A percentile compares a stretch with the other conserved stretches of the same genome.
Evolutionary conservation across 2,113 vertebrate genomes (phyloP).

Genomic region (Labeo rohita): DNA sequence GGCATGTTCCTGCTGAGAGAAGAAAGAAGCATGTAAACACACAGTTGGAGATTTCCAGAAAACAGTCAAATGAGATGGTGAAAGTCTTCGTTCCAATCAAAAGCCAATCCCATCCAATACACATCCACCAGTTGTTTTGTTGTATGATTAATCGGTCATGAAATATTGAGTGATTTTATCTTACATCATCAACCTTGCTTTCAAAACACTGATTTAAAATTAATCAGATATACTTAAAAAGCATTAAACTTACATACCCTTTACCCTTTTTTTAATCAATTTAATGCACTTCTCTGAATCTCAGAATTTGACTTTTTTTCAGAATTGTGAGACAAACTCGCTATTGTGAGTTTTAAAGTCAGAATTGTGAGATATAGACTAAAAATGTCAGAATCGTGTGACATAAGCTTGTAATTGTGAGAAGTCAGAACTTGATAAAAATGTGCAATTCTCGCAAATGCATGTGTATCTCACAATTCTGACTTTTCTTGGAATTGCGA

Average conservation of each 20-base stretch:
- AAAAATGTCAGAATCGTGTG: no score
- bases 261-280: no score
- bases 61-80: constrained; percentile 17
- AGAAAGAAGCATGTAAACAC: constrained; percentile 48
- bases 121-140: not conserved
- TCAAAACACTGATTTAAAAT: not conserved
- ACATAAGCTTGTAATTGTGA: no score
- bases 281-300: no score
- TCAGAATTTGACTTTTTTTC: no score
- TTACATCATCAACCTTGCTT: not conserved
- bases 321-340: no score
- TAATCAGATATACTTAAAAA: not conserved
- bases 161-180: not conserved
- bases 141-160: not conserved
- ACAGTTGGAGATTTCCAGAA: constrained; percentile 34
- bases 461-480: no score
- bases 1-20: constrained; percentile 64
- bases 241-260: not conserved
- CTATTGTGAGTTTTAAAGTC: no score
- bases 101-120: not conserved
- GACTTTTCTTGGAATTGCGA: no score
- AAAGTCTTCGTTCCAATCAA: not conserved
- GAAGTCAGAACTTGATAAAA: no score
- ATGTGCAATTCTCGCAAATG: no score
- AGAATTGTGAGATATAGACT: no score